Evolutionary conservation across 2,888 invertebrate genomes (phyloP).

Genomic region (Mythimna vitellina): DNA sequence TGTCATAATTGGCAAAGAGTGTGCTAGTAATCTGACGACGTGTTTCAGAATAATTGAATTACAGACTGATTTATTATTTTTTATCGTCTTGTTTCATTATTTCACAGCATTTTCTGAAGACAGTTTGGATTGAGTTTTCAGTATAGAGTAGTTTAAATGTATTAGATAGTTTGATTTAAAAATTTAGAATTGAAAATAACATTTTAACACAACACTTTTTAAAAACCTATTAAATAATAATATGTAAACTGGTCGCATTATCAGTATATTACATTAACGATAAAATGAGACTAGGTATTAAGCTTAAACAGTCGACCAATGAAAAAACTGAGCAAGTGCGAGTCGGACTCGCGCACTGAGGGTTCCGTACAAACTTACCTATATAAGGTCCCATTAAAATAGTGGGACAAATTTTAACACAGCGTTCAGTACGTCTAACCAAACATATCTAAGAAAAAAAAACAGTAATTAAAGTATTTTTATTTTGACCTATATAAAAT

Average conservation of each 20-base stretch:
- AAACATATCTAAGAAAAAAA: no score
- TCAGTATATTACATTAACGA: background rate
- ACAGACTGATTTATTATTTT: constrained; percentile 19
- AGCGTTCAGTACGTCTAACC: no score
- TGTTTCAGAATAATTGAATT: constrained; percentile 38
- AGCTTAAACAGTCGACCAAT: no score
- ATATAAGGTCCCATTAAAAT: no score
- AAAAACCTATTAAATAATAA: background rate
- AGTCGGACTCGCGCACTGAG: no score
- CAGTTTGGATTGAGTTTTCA: background rate
- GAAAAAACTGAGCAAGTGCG: no score
- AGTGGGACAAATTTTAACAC: no score
- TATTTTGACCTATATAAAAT: no score
- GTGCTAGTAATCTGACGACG: constrained; percentile 36
- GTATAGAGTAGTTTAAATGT: background rate
- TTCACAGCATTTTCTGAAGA: constrained; percentile 1
- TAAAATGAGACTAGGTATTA: no score
- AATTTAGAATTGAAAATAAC: background rate
- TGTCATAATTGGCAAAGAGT: constrained; percentile 15
- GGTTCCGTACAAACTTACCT: no score
- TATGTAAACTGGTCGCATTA: background rate
- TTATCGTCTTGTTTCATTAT: background rate
- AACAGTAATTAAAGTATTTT: no score
- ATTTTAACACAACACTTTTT: background rate
- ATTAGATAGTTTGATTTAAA: background rate